Evolutionary conservation across 2,113 vertebrate genomes (phyloP).

Genomic region (Emydura subglobosa): DNA sequence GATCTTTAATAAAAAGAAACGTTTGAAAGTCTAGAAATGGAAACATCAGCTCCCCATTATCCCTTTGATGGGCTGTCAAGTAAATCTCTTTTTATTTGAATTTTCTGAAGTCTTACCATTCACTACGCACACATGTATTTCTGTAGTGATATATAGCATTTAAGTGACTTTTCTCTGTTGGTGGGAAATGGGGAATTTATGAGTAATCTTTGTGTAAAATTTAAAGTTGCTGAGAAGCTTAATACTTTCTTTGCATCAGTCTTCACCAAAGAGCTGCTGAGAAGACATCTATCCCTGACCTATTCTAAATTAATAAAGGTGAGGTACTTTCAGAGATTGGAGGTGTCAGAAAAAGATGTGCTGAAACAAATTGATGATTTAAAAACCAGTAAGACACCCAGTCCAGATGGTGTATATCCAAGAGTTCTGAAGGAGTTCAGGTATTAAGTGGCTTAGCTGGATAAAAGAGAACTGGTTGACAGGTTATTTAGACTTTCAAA

Average conservation of each 20-base stretch:
- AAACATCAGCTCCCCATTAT: neutral
- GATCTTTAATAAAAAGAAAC: neutral
- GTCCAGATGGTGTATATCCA: accelerated
- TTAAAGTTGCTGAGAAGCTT: neutral
- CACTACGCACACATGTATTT: accelerated
- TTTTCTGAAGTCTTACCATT: neutral
- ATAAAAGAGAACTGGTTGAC: neutral
- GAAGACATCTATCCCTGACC: neutral
- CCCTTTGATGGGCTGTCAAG: neutral
- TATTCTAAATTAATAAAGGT: neutral
- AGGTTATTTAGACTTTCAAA: neutral
- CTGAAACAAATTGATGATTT: neutral
- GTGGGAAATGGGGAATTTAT: neutral
- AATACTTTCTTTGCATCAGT: neutral
- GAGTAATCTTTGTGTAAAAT: accelerated
- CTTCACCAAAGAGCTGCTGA: neutral
- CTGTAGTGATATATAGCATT: neutral
- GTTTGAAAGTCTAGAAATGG: accelerated
- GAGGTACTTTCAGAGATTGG: accelerated
- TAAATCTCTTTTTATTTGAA: accelerated
- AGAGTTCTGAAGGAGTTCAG: neutral
- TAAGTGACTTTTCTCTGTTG: accelerated
- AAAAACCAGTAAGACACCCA: neutral
- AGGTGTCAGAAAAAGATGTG: neutral
- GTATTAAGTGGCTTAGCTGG: neutral